These are phyloP conservation scores for Anodontia alba DNA, from an alignment of 2,888 invertebrate species.

Conservation along the genomic window DNA sequence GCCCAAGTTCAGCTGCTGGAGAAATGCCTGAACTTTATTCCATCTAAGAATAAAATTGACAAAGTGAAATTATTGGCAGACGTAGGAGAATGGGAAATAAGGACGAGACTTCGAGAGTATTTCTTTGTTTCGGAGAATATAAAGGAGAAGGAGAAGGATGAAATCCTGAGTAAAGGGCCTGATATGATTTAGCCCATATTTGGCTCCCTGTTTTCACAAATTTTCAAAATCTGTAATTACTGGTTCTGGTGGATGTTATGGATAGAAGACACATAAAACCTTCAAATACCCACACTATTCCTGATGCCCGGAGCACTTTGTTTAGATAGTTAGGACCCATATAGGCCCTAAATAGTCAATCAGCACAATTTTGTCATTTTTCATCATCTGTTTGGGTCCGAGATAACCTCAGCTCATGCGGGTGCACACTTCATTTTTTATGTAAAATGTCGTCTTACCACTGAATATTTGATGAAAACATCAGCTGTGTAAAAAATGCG, in stretches of 20 bases:
- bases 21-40: not conserved
- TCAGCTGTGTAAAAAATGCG: too few relatives aligned
- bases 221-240: too few relatives aligned
- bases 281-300: not conserved
- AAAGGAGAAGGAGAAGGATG: not conserved
- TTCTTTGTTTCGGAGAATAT: not conserved
- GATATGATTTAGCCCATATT: too few relatives aligned
- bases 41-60: conserved; percentile 2
- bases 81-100: not conserved
- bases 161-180: not conserved
- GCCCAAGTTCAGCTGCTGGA: not conserved
- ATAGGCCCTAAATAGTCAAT: not conserved
- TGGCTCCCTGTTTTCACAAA: too few relatives aligned
- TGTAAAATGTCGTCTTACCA: too few relatives aligned
- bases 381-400: too few relatives aligned
- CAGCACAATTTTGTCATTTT: too few relatives aligned
- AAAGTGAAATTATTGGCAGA: not conserved
- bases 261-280: too few relatives aligned
- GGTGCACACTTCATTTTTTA: too few relatives aligned
- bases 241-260: too few relatives aligned
- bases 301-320: not conserved
- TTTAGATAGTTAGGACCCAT: not conserved
- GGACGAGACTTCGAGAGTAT: not conserved
- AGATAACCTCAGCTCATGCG: too few relatives aligned
- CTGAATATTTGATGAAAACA: too few relatives aligned